Conservation (phyloP, 2,888 invertebrate species). For the Trichogramma evanescens region DNA sequence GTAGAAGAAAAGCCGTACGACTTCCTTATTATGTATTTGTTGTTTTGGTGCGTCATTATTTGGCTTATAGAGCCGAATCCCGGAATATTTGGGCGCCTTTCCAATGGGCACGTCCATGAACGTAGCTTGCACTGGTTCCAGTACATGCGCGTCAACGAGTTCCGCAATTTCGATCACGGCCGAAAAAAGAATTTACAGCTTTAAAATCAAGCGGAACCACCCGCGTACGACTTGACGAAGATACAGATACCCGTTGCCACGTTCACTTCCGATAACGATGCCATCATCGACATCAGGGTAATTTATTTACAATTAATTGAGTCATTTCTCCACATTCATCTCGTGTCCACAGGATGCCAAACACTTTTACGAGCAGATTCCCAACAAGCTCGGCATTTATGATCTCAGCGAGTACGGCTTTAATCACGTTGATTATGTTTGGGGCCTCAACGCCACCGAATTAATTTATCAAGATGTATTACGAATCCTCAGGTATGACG, state of each 20-base stretch:
- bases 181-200: conserved; percentile 50
- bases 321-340: too few relatives aligned
- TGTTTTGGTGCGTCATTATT: background rate
- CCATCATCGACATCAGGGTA: conserved; percentile 58
- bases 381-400: conserved; percentile 50
- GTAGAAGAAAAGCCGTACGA: too few relatives aligned
- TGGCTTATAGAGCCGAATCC: conserved; percentile 49
- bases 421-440: conserved; percentile 69
- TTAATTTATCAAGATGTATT: conserved; percentile 50
- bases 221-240: conserved; percentile 57
- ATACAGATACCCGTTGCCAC: conserved; percentile 61
- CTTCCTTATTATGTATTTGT: too few relatives aligned
- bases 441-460: conserved; percentile 56
- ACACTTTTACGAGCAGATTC: conserved; percentile 52
- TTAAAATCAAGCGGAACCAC: conserved; percentile 57
- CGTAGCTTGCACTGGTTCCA: conserved; percentile 66
- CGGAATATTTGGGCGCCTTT: conserved; percentile 59
- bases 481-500: too few relatives aligned
- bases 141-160: conserved; percentile 53
- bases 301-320: too few relatives aligned
- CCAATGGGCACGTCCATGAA: conserved; percentile 71
- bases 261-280: conserved; percentile 65
- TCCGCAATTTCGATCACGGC: conserved; percentile 68
- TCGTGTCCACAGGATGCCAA: conserved; percentile 51
- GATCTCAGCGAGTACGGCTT: conserved; percentile 58